Base-by-base conservation (phyloP, 37 sponge, comb jelly and placozoan species). In the Oscarella lobularis region DNA sequence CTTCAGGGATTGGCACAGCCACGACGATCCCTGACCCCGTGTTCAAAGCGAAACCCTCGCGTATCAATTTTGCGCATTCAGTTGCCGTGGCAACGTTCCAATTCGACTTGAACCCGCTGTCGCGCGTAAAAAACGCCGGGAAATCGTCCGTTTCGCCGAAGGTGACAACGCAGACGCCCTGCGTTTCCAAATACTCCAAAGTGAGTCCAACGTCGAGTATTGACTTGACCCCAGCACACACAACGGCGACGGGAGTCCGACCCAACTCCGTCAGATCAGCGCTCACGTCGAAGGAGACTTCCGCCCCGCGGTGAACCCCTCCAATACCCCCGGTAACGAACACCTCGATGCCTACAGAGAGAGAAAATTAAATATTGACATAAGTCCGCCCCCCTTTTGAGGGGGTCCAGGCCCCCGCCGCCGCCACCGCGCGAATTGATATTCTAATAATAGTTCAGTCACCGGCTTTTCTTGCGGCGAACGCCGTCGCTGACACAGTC, bases 321-420 rank as follows among this genome's bases (percentile, higher is more conserved):
- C 98, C 98, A 31, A 97, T 79, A 6, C 98, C 98, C 35, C 98
- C 98, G 67, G 98, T 97, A 31, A 88, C 89, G 81, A 97, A 92
- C 35, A 97, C 72, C 1, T 39, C 67, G n/a, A 97, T 93, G 33
- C 89, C 91, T 48, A 20, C 14, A 48, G 60, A 20, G n/a, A n/a
- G n/a, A n/a, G n/a, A n/a, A n/a, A n/a, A n/a, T n/a, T n/a, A n/a
- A n/a, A n/a, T n/a, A n/a, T n/a, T n/a, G n/a, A n/a, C n/a, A n/a
- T n/a, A n/a, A n/a, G n/a, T n/a, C n/a, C n/a, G n/a, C n/a, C n/a
- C n/a, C n/a, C n/a, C n/a, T n/a, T n/a, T n/a, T n/a, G n/a, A n/a
- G n/a, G n/a, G n/a, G n/a, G n/a, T n/a, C n/a, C n/a, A n/a, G n/a
- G n/a, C n/a, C n/a, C n/a, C n/a, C n/a, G n/a, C n/a, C n/a, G n/a